Conservation (phyloP, 1,140 invertebrate genomes). For the Megalopta genalis region DNA sequence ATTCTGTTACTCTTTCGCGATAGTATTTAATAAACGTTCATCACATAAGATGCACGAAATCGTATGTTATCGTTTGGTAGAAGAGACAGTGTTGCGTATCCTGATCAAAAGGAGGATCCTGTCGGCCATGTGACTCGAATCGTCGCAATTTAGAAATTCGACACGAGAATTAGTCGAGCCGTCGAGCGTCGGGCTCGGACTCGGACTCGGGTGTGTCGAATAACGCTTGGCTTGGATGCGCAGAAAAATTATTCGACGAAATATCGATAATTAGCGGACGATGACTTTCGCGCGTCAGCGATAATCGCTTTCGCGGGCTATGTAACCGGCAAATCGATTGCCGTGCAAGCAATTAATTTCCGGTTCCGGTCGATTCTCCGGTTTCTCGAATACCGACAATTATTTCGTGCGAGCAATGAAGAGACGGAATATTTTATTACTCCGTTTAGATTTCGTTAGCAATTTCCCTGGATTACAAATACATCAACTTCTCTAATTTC, state of each 20-base stretch:
- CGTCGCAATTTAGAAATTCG: not conserved
- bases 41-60: too few species aligned
- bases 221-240: not conserved
- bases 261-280: not conserved
- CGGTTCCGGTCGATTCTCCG: slow-evolving; percentile 25
- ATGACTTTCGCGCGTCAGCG: slow-evolving; percentile 36
- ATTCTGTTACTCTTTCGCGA: too few species aligned
- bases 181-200: not conserved
- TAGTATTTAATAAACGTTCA: too few species aligned
- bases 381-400: slow-evolving; percentile 20
- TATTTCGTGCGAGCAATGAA: not conserved
- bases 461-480: too few species aligned
- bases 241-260: slow-evolving; percentile 11
- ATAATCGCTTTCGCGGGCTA: slow-evolving; percentile 5
- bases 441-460: too few species aligned
- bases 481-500: too few species aligned
- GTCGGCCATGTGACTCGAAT: not conserved
- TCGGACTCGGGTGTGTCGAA: not conserved
- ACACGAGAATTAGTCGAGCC: not conserved
- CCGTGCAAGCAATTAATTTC: slow-evolving; percentile 41
- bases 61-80: too few species aligned
- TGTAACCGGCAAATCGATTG: slow-evolving; percentile 34
- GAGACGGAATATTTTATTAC: too few species aligned
- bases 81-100: too few species aligned
- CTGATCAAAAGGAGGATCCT: too few species aligned